Conservation (phyloP, 2,888 invertebrate genomes). For the Lasioglossum vierecki region DNA sequence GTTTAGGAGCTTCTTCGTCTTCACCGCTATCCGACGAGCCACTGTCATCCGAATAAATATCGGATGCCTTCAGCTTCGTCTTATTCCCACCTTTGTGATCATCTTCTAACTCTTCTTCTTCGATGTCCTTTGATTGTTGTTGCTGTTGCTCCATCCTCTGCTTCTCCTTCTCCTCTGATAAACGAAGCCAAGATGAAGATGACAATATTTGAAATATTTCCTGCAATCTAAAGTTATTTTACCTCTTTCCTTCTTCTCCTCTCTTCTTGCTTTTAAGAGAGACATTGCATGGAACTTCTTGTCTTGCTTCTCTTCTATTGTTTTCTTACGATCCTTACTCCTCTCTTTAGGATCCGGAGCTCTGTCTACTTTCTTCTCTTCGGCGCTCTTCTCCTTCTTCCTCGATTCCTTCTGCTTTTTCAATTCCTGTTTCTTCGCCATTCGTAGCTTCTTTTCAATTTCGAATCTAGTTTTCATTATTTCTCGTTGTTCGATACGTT, state of each 20-base stretch:
- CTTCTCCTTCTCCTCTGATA: conserved; percentile 84
- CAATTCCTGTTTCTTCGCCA: conserved; percentile 91
- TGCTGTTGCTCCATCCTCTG: conserved; percentile 84
- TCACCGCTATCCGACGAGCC: conserved; percentile 86
- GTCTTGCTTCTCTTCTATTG: conserved; percentile 94
- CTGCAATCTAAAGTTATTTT: conserved; percentile 28
- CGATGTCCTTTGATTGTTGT: conserved; percentile 82
- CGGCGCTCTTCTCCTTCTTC: conserved; percentile 83
- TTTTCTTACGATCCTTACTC: conserved; percentile 94
- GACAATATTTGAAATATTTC: neutral
- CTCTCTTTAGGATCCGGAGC: conserved; percentile 89
- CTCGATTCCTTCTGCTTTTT: conserved; percentile 85
- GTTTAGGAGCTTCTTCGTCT: conserved; percentile 83
- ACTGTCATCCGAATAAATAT: conserved; percentile 96
- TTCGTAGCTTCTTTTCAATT: conserved; percentile 95
- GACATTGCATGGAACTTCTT: conserved; percentile 97
- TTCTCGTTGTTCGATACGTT: conserved; percentile 97
- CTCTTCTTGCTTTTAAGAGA: conserved; percentile 93
- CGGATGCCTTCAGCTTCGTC: conserved; percentile 94
- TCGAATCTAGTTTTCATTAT: conserved; percentile 97
- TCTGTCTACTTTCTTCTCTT: conserved; percentile 85
- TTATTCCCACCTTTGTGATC: conserved; percentile 81
- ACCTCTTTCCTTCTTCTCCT: conserved; percentile 93
- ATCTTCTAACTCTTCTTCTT: conserved; percentile 82
- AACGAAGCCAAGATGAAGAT: conserved; percentile 9